phyloP scores from a whole-genome alignment of 2,113 vertebrate species.

The Carettochelys insculpta region DNA sequence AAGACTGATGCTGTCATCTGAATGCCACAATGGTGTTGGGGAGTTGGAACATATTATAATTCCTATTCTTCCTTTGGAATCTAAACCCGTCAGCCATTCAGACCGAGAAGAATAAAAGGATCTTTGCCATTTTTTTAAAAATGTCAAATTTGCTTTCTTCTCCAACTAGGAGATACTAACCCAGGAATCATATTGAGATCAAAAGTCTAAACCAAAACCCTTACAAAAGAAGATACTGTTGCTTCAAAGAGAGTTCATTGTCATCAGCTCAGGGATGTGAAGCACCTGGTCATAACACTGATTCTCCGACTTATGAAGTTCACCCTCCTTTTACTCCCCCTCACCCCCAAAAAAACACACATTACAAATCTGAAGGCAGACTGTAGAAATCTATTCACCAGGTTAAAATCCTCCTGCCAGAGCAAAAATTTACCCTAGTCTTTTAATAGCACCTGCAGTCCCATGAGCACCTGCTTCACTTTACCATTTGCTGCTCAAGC shows the following conservation, averaged over 20 bases:
- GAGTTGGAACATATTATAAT: background rate
- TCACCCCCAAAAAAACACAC: too few species aligned
- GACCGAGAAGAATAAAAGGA: background rate
- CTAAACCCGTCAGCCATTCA: background rate
- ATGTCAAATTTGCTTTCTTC: background rate
- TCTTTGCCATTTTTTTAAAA: background rate
- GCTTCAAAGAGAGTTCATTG: background rate
- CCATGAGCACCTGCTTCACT: background rate
- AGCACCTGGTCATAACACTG: background rate
- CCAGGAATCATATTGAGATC: background rate
- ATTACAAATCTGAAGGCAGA: background rate
- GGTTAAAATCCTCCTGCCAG: background rate
- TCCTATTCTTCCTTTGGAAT: background rate
- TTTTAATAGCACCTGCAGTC: background rate
- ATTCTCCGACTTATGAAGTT: too few species aligned
- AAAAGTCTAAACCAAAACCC: background rate
- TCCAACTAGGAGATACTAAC: background rate
- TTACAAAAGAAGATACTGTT: background rate
- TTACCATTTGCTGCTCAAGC: background rate
- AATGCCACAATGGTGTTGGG: background rate
- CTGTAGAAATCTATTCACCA: background rate
- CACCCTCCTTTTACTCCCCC: too few species aligned
- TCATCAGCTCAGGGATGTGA: background rate
- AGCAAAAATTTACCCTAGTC: background rate
- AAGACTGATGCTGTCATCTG: too few species aligned